Evolutionary conservation across 2,113 vertebrate species (phyloP).

Genomic region (Xyliphius kryptos): DNA sequence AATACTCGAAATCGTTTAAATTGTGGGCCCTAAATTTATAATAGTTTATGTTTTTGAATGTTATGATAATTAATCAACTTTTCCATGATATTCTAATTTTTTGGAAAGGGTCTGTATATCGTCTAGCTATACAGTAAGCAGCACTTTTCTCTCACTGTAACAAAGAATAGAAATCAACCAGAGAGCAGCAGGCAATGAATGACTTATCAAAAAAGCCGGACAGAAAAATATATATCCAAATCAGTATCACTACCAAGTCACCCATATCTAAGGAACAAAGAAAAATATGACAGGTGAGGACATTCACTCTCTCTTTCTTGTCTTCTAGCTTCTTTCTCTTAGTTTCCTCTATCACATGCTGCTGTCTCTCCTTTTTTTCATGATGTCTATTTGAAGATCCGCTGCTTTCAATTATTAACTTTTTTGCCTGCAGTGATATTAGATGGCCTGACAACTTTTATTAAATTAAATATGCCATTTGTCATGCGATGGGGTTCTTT

Average conservation of each 20-base stretch:
- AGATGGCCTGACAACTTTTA: conserved; percentile 61
- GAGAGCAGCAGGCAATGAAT: conserved; percentile 28
- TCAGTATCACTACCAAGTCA: conserved; percentile 28
- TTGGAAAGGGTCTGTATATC: no score
- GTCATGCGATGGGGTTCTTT: conserved; percentile 45
- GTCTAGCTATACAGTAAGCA: no score
- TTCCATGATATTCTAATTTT: no score
- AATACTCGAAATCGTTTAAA: no score
- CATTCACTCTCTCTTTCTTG: conserved; percentile 21
- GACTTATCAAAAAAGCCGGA: conserved; percentile 3
- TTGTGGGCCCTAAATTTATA: no score
- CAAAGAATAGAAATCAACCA: conserved; percentile 36
- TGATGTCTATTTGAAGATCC: conserved; percentile 49
- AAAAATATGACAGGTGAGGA: conserved; percentile 17
- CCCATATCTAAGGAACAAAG: conserved; percentile 35
- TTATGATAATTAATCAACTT: no score
- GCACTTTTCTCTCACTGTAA: no score
- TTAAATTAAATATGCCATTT: conserved; percentile 57
- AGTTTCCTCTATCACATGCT: conserved; percentile 33
- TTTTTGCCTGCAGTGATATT: conserved; percentile 54
- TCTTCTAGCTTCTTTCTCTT: conserved; percentile 8
- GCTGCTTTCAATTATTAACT: conserved; percentile 66
- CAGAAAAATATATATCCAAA: conserved; percentile 34
- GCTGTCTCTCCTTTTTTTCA: conserved; percentile 42
- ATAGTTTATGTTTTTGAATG: no score